phyloP scores from a whole-genome alignment of 1,140 invertebrate genomes.

The Zaprionus ghesquierei region DNA sequence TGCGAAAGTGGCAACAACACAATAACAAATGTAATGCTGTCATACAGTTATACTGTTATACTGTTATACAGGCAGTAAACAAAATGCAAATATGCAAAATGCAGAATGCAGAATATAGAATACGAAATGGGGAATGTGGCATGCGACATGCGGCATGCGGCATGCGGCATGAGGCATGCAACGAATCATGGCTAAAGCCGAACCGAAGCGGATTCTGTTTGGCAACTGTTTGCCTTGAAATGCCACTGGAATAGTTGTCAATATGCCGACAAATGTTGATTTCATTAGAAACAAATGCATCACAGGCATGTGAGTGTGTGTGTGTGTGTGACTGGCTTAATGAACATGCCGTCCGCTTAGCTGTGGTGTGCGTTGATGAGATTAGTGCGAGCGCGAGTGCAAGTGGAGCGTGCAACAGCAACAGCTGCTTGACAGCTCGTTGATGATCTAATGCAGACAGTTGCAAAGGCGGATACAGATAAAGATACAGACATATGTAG shows the following conservation, averaged over 20 bases:
- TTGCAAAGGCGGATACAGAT: not conserved
- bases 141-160: not conserved
- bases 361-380: slow-evolving; percentile 29
- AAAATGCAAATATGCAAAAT: slow-evolving; percentile 65
- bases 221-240: slow-evolving; percentile 20
- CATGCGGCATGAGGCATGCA: slow-evolving; percentile 1
- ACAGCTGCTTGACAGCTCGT: not conserved
- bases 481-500: not conserved
- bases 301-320: not conserved
- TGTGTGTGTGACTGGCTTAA: slow-evolving; percentile 18
- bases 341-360: slow-evolving; percentile 21
- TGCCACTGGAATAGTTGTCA: slow-evolving; percentile 33
- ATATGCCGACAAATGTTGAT: slow-evolving; percentile 53
- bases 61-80: slow-evolving; percentile 62
- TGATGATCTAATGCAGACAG: not conserved
- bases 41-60: slow-evolving; percentile 21
- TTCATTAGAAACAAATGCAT: slow-evolving; percentile 33
- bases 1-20: slow-evolving; percentile 14
- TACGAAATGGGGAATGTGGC: not conserved
- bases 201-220: slow-evolving; percentile 31
- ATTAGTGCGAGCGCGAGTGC: slow-evolving; percentile 23
- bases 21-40: slow-evolving; percentile 36
- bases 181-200: not conserved
- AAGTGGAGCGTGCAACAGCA: slow-evolving; percentile 15
- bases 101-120: not conserved